Percentiles rank a stretch among this genome's conserved stretches.
These are phyloP conservation scores for Xanthorhoe designata DNA, from an alignment of 2,888 invertebrate species.

Conservation along the genomic window DNA sequence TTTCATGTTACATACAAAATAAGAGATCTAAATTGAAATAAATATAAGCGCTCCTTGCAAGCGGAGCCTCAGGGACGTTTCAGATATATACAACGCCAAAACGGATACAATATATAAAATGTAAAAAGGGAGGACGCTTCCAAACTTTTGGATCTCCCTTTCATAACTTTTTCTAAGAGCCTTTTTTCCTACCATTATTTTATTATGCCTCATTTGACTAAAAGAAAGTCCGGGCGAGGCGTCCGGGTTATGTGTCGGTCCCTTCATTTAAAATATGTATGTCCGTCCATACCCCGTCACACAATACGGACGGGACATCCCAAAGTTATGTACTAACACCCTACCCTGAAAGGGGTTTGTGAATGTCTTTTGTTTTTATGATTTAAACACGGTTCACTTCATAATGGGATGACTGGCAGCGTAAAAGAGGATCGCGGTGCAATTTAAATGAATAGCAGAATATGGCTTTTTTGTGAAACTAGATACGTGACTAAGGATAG, in stretches of 20 bases:
- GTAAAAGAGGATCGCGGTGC: background rate
- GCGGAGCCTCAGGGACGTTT: slow-evolving; percentile 62
- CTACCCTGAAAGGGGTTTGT: slow-evolving; percentile 34
- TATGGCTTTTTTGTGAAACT: no score
- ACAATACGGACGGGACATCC: slow-evolving; percentile 61
- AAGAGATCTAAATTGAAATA: background rate
- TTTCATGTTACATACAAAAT: background rate
- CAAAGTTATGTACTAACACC: slow-evolving; percentile 53
- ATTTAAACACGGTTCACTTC: slow-evolving; percentile 33
- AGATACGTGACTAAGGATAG: background rate
- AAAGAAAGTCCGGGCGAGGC: slow-evolving; percentile 77
- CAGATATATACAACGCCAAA: slow-evolving; percentile 66
- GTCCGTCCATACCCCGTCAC: slow-evolving; percentile 61
- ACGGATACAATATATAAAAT: slow-evolving; percentile 72
- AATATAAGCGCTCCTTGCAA: background rate
- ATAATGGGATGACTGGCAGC: slow-evolving; percentile 27
- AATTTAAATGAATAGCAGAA: no score
- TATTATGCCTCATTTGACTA: slow-evolving; percentile 82
- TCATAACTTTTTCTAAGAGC: slow-evolving; percentile 79
- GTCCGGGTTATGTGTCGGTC: slow-evolving; percentile 69
- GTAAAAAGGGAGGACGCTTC: slow-evolving; percentile 69
- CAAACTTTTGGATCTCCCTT: slow-evolving; percentile 78
- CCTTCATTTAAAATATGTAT: slow-evolving; percentile 79
- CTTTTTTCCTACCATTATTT: slow-evolving; percentile 81
- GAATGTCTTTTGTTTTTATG: slow-evolving; percentile 45